Base-by-base conservation (phyloP, 2,888 invertebrate genomes). In the Ditylenchus weischeri region DNA sequence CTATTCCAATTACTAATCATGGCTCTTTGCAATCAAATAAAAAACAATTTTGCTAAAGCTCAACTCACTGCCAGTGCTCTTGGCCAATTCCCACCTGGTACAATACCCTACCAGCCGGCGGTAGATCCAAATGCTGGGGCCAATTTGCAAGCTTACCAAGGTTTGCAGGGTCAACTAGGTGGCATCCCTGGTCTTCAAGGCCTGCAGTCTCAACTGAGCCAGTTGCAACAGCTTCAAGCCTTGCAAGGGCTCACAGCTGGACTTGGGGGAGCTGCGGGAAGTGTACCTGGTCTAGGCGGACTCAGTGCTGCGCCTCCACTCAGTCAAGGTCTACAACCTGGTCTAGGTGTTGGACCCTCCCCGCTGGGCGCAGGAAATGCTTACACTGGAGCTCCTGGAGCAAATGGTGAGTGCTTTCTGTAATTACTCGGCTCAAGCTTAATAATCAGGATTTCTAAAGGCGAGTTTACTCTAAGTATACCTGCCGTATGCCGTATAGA, bases 21-120 rank as follows among this genome's bases (percentile, higher is more conserved):
- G 43, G 43, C 43, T 13, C 43, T 43, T 43, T 43, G 15, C 43
- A 43, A 43, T 43, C 43, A 43, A 43, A 43, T 43, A 13, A 10
- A 43, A 43, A 43, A 15, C 43, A 15, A 15, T 43, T 38, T 43
- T 43, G 43, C 43, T 13, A 43, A 43, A 13, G 43, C 43, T 43
- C 43, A 43, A 43, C 43, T 43, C 5, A 43, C 48, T 18, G 48
- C 36, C 1, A 19, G 21, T 47, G 49, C 48, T 13, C 48, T 23
- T 23, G 23, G 43, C n/a, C 62, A 62, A 62, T 62, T 62, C 47
- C 62, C 62, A 1, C 62, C 62, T 15, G 62, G 62, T 18, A 51
- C 63, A 50, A 21, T 63, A 29, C 47, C 62, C 49, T 62, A 62
- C 47, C 62, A 62, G 23, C 47, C 62, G 1, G 6, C 62, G 1